Base-by-base conservation (phyloP, 2,113 vertebrate genomes). In the Capreolus pygargus region DNA sequence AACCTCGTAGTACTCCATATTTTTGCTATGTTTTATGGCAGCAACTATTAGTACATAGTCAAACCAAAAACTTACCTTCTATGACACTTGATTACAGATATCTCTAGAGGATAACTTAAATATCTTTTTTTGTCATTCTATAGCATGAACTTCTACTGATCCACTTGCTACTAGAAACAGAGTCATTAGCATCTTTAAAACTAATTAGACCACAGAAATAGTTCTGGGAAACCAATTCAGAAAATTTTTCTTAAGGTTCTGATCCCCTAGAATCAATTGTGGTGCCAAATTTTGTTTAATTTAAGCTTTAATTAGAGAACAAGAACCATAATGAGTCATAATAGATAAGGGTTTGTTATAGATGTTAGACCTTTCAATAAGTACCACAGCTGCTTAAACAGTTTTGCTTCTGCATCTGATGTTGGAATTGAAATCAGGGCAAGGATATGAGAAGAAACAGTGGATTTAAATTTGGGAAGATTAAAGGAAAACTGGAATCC, bases 1-100 rank as follows among this genome's bases (percentile, higher is more conserved):
- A 74, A 39, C 0, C 1, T 6, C 4, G 2, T 2, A 86, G 7
- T 16, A 43, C 2, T 91, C 23, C 1, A 7, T 64, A 58, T 82
- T 95, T 91, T 7, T 81, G 27, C 30, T 25, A 1, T 10, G 7
- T 33, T 95, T 23, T 43, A 30, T 81, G 33, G 16, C 2, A 88
- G 28, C 12, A 91, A 74, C 28, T 54, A 76, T 76, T 76, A 43
- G 39, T 76, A n/a, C 0, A 45, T 33, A 33, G 4, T 21, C 10
- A 84, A 36, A 36, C 6, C 8, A 79, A 83, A 89, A 13, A 79
- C 3, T 47, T 54, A 1, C 5, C 17, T 81, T 95, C 10, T 82
- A 0, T 52, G 76, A 21, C 28, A 54, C 30, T 57, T 93, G 17
- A 55, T 50, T 55, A 33, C 1, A 79, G 5, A 47, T 27, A 67